A percentile compares a stretch with the other conserved stretches of the same genome.
Conservation (phyloP, 2,888 invertebrate genomes). For the Pinctada fucata region DNA sequence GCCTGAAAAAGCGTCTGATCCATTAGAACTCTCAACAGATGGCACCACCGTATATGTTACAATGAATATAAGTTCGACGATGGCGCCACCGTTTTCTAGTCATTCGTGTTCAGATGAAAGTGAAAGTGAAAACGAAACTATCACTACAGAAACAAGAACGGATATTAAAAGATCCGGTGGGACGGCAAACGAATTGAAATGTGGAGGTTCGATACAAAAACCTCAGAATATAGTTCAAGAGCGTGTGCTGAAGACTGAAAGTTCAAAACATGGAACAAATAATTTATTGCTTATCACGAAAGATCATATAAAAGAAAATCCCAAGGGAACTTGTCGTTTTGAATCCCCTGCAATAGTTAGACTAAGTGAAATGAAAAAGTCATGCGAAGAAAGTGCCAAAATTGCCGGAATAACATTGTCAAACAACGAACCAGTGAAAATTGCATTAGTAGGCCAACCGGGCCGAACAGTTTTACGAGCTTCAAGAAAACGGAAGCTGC, state of each 20-base stretch:
- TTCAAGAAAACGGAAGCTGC: slow-evolving; percentile 30
- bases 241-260: neutral
- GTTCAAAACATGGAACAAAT: neutral
- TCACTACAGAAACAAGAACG: neutral
- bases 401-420: neutral
- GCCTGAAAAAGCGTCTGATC: slow-evolving; percentile 4
- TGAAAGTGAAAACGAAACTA: neutral
- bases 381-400: neutral
- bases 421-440: neutral
- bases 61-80: slow-evolving; percentile 15
- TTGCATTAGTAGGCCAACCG: neutral
- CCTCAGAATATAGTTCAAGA: neutral
- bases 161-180: too few species aligned
- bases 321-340: neutral
- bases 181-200: neutral
- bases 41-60: slow-evolving; percentile 24
- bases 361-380: neutral
- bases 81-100: neutral
- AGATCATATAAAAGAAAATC: neutral
- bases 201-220: neutral
- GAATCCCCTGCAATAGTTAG: neutral
- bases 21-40: slow-evolving; percentile 22
- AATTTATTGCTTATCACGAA: neutral
- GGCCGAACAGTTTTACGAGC: slow-evolving; percentile 20
- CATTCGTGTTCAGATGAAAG: neutral